Evolutionary conservation across 2,797 vertebrate species (phyloP).

Genomic region (Synaphobranchus kaupii): DNA sequence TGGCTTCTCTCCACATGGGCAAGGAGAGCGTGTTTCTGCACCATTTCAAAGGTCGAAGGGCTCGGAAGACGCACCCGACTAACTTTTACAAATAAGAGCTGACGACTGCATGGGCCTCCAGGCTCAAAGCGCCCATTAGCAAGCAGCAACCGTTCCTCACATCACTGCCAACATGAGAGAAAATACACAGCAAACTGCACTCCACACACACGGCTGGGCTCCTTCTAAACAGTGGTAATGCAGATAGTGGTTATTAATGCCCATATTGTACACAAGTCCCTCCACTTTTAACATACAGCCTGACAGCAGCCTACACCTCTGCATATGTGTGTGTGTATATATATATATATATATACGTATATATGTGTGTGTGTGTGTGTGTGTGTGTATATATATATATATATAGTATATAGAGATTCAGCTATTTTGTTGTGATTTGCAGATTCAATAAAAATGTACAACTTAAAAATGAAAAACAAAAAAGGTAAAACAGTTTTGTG

Average conservation of each 20-base stretch:
- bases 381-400: conserved; percentile 48
- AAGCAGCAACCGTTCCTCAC: conserved; percentile 61
- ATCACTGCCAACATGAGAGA: conserved; percentile 21
- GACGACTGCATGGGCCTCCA: conserved; percentile 60
- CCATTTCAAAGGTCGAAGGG: background rate
- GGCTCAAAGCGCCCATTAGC: conserved; percentile 54
- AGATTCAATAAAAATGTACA: conserved; percentile 77
- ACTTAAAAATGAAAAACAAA: conserved; percentile 63
- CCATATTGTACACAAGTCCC: conserved; percentile 75
- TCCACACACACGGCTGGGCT: conserved; percentile 83
- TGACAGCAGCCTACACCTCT: conserved; percentile 80
- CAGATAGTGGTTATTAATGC: conserved; percentile 89
- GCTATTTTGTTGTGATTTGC: conserved; percentile 58
- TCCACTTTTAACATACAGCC: conserved; percentile 76
- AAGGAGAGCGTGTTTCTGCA: background rate
- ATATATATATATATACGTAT: conserved; percentile 44
- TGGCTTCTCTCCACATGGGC: background rate
- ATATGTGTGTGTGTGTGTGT: conserved; percentile 36
- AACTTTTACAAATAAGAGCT: conserved; percentile 74
- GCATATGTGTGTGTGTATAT: background rate
- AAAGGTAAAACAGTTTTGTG: conserved; percentile 56
- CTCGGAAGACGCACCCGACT: conserved; percentile 53
- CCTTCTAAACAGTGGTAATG: conserved; percentile 83
- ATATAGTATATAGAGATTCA: conserved; percentile 57
- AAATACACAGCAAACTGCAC: conserved; percentile 59